Evolutionary conservation across 2,113 vertebrate genomes (phyloP).

Genomic region (Apeltes quadracus): DNA sequence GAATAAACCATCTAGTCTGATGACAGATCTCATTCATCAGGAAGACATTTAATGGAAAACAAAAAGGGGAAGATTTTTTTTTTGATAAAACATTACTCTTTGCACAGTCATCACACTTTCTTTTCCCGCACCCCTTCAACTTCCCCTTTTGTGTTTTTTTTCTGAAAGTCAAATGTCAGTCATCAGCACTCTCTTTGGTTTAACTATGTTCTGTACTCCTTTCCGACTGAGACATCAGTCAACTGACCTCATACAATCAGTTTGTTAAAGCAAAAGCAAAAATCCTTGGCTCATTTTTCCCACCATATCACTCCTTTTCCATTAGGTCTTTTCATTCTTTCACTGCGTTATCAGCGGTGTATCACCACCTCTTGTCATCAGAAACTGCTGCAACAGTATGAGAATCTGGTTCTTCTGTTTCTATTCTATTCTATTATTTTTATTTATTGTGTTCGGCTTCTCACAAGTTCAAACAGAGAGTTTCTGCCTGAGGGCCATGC

Average conservation of each 20-base stretch:
- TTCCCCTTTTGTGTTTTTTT: conserved; percentile 58
- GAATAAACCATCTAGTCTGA: not conserved
- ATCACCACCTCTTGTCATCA: conserved; percentile 44
- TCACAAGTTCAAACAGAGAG: conserved; percentile 37
- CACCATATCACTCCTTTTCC: conserved; percentile 56
- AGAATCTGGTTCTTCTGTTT: not conserved
- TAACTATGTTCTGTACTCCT: not conserved
- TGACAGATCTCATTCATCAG: not conserved
- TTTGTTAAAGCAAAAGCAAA: conserved; percentile 9
- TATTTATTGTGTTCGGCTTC: not conserved
- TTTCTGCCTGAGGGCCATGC: conserved; percentile 5
- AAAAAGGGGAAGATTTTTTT: conserved; percentile 65
- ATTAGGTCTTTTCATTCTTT: conserved; percentile 52
- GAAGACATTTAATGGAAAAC: not conserved
- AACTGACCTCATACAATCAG: conserved; percentile 17
- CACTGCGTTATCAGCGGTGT: conserved; percentile 58
- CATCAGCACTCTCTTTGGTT: conserved; percentile 55
- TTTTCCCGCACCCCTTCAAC: conserved; percentile 20
- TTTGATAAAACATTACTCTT: conserved; percentile 19
- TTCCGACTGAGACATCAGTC: not conserved
- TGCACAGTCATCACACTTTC: conserved; percentile 17
- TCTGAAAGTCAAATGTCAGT: conserved; percentile 22
- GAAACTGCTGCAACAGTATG: conserved; percentile 21
- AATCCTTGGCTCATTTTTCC: conserved; percentile 40
- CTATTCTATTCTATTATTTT: too few relatives aligned